phyloP scores from a whole-genome alignment of 2,888 invertebrate species.

The Apamea crenata region DNA sequence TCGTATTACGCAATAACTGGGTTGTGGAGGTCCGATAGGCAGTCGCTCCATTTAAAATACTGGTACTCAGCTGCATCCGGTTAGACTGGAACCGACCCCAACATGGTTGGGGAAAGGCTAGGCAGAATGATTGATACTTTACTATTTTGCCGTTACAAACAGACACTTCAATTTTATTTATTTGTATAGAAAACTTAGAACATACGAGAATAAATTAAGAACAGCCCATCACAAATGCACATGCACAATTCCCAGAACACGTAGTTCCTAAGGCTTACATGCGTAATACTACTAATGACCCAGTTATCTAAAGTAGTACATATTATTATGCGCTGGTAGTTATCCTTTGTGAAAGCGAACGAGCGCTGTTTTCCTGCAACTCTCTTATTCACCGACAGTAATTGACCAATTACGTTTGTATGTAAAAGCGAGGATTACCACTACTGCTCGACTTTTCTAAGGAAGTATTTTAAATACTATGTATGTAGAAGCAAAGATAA shows the following conservation, averaged over 20 bases:
- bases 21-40: too few species aligned
- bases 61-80: too few species aligned
- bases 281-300: slow-evolving; percentile 55
- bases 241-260: slow-evolving; percentile 23
- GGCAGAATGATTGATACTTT: too few species aligned
- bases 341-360: slow-evolving; percentile 63
- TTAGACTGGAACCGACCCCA: too few species aligned
- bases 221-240: neutral
- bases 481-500: neutral
- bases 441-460: slow-evolving; percentile 32
- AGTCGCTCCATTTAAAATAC: too few species aligned
- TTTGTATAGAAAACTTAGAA: neutral
- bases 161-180: too few species aligned
- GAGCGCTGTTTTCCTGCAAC: slow-evolving; percentile 57
- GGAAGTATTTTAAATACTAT: slow-evolving; percentile 17
- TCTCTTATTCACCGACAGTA: slow-evolving; percentile 62
- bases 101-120: too few species aligned
- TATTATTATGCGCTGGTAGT: slow-evolving; percentile 49
- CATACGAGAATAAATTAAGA: neutral
- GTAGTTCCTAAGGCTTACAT: slow-evolving; percentile 40
- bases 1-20: too few species aligned
- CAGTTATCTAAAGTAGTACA: slow-evolving; percentile 50
- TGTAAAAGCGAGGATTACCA: slow-evolving; percentile 58
- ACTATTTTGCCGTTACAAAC: too few species aligned
- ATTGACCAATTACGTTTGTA: slow-evolving; percentile 62